Percentiles rank a stretch among this genome's conserved stretches.
Evolutionary conservation across 2,888 invertebrate genomes (phyloP).

Genomic region (Coelopa pilipes): DNA sequence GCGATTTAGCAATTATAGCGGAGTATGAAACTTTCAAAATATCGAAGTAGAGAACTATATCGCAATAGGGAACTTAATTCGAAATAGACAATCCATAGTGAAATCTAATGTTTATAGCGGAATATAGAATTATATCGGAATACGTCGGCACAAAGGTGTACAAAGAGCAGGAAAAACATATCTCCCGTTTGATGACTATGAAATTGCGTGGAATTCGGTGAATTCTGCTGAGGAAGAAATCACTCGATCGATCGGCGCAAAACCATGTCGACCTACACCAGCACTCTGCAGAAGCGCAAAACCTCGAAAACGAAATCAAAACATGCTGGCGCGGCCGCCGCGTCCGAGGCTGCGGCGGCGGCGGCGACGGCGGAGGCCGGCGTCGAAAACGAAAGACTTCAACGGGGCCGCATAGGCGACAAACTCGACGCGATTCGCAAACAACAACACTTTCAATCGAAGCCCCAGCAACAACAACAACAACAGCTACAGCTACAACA

Average conservation of each 20-base stretch:
- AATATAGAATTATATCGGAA: neutral
- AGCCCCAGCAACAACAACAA: slow-evolving; percentile 44
- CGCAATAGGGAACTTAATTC: neutral
- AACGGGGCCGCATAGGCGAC: slow-evolving; percentile 55
- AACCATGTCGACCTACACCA: slow-evolving; percentile 51
- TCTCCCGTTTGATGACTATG: no score
- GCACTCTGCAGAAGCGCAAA: slow-evolving; percentile 55
- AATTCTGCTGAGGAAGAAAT: neutral
- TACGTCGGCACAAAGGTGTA: no score
- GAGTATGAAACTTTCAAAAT: no score
- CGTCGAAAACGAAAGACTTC: slow-evolving; percentile 64
- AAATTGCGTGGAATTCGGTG: no score
- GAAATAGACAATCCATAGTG: neutral
- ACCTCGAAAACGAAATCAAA: slow-evolving; percentile 53
- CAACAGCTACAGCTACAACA: slow-evolving; percentile 43
- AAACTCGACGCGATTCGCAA: slow-evolving; percentile 47
- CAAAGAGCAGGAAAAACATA: no score
- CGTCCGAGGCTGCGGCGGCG: slow-evolving; percentile 34
- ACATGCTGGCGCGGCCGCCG: slow-evolving; percentile 45
- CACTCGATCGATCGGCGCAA: neutral
- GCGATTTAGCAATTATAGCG: no score
- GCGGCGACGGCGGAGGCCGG: slow-evolving; percentile 30
- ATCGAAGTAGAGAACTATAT: no score
- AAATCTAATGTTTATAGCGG: neutral
- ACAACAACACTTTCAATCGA: slow-evolving; percentile 46